Evolutionary conservation across 2,797 vertebrate species (phyloP), one percentile per base, ranked within the genome.

Genomic region (Poeciliopsis paucimaculata): DNA sequence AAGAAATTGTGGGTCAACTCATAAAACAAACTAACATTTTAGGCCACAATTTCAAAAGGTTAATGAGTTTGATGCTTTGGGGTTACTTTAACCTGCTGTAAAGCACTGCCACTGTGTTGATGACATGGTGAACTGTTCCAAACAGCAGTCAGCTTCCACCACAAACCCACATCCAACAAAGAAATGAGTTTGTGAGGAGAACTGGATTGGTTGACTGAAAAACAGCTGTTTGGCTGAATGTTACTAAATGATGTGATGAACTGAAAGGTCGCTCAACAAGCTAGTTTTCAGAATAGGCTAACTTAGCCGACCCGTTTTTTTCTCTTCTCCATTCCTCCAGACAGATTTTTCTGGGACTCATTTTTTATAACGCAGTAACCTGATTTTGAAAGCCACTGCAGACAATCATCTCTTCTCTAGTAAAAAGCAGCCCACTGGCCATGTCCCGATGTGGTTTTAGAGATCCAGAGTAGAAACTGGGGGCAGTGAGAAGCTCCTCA

Each of bases 351-450:
- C 60, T 6, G 28, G 60, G 60, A 13, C 12, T 15, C 60, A 62
- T 34, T 62, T 62, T 62, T 62, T 12, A 31, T 31, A 2, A 34
- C 5, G 7, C 49, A 23, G 18, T 31, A 60, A 60, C 28, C 12
- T 60, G 57, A 13, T 60, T 60, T 60, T 60, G 12, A 60, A 28
- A 60, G 15, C 57, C 57, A 60, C 23, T 60, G 57, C 28, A 34
- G 31, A 62, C 31, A 16, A 62, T 16, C 31, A 34, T 34, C 5
- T 8, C 6, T 34, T 62, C 28, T 34, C 15, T 28, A 60, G 31
- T 60, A 60, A 60, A 60, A 60, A 31, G 57, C 12, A 60, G 53
- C 55, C 55, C 55, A 60, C n/a, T 60, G n/a, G 55, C 55, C 55
- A 62, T 62, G 57, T 34, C 28, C 57, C 15, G 2, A 31, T 62